Evolutionary conservation across 2,797 vertebrate genomes (phyloP), one percentile per base, ranked within the genome.

Genomic region (Ciconia nigra): DNA sequence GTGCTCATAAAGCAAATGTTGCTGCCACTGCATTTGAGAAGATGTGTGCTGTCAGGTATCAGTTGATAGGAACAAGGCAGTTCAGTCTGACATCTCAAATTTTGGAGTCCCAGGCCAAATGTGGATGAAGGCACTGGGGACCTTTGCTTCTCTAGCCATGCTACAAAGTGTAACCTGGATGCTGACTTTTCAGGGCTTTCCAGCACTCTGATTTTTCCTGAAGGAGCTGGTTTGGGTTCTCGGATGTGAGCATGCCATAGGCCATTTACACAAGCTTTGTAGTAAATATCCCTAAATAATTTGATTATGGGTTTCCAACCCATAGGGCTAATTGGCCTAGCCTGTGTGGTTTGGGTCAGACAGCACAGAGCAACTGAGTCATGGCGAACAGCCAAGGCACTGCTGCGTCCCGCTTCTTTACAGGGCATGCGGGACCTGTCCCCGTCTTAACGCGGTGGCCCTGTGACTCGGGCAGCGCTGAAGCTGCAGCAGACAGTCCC

Each of bases 301-400:
- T 67, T 77, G 88, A 54, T 89, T 84, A 46, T 25, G 31, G 29
- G 41, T 92, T 96, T 92, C 35, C 51, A 73, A 11, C 28, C 62
- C 58, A 11, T 65, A 67, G 61, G 46, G 12, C 46, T 83, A 83
- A 20, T 66, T 93, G 66, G 62, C 41, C 46, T 69, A 73, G 41
- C 31, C 80, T 66, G 13, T 47, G 42, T 67, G 67, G 67, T 73
- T 87, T 89, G 59, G 71, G 65, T 92, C 49, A 39, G 73, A 82
- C 29, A 83, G 37, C n/a, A 11, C 28, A 58, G 84, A 85, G 67
- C 49, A 74, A 21, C 29, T 31, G 37, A 93, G 67, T 74, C 25
- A 44, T 31, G 73, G 59, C 0, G 0, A 83, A 35, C 41, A 63
- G 29, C 0, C 1, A 21, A 76, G 73, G 71, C 44, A 35, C 15